Evolutionary conservation across 2,888 invertebrate genomes (phyloP).

Genomic region (Digitonthophagus gazella): DNA sequence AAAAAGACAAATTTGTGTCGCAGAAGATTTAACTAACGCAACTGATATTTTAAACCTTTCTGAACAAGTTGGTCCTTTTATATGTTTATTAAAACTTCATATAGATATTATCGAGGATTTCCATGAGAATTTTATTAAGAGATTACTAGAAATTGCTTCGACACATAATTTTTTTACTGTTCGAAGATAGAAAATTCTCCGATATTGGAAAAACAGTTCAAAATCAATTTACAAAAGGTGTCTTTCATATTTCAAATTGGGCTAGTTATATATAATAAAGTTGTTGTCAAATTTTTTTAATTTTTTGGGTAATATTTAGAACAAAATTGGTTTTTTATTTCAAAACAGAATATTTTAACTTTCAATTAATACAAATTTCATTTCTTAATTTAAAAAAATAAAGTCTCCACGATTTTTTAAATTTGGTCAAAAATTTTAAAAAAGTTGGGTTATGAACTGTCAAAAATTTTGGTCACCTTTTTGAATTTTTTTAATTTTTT

Average conservation of each 20-base stretch:
- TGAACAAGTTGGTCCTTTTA: constrained; percentile 76
- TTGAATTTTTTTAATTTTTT: too few relatives aligned
- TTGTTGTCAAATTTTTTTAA: background rate
- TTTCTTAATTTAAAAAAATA: too few relatives aligned
- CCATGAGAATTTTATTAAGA: constrained; percentile 59
- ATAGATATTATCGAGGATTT: constrained; percentile 86
- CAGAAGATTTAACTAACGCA: constrained; percentile 77
- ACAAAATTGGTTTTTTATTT: too few relatives aligned
- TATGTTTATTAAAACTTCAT: constrained; percentile 88
- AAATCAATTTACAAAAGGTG: constrained; percentile 75
- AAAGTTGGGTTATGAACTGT: too few relatives aligned
- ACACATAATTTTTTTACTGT: constrained; percentile 80
- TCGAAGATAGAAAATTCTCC: constrained; percentile 96
- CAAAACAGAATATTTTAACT: too few relatives aligned
- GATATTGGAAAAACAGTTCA: constrained; percentile 94
- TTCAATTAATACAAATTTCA: too few relatives aligned
- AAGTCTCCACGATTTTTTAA: too few relatives aligned
- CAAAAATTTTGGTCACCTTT: too few relatives aligned
- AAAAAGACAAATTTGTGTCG: constrained; percentile 89
- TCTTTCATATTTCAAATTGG: constrained; percentile 80
- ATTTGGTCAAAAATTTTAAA: too few relatives aligned
- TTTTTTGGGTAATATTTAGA: too few relatives aligned
- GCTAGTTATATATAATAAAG: constrained; percentile 74
- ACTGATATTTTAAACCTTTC: constrained; percentile 71
- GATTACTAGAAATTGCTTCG: constrained; percentile 66